Conservation (phyloP, 1,140 invertebrate genomes). For the Hypothenemus hampei region DNA sequence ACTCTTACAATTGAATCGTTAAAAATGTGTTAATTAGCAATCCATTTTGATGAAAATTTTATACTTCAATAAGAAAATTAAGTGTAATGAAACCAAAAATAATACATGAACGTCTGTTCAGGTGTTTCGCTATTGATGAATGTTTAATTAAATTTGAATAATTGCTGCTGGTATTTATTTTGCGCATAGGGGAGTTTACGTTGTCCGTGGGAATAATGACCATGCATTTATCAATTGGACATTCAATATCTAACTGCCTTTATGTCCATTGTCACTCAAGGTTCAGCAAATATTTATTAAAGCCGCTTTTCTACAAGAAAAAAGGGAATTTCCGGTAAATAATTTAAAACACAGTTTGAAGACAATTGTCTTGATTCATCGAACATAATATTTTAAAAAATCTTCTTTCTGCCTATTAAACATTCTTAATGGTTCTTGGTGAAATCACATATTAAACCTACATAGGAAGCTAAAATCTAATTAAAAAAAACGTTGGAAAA, state of each 20-base stretch:
- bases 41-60: not conserved
- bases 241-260: slow-evolving; percentile 8
- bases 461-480: not conserved
- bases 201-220: slow-evolving; percentile 9
- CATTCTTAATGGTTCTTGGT: too few relatives aligned
- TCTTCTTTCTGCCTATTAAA: too few relatives aligned
- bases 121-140: slow-evolving; percentile 14
- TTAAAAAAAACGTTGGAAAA: not conserved
- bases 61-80: not conserved
- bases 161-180: slow-evolving; percentile 15
- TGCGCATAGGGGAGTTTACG: slow-evolving; percentile 14
- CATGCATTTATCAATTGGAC: slow-evolving; percentile 15
- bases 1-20: too few relatives aligned
- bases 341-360: too few relatives aligned
- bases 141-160: slow-evolving; percentile 24
- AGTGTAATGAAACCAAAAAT: not conserved
- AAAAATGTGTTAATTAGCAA: too few relatives aligned
- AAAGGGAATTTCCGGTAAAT: too few relatives aligned
- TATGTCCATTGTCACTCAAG: slow-evolving; percentile 7
- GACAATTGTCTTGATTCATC: too few relatives aligned
- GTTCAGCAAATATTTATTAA: slow-evolving; percentile 31
- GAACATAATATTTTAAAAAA: too few relatives aligned
- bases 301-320: too few relatives aligned
- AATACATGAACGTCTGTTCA: slow-evolving; percentile 3
- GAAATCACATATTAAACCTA: not conserved